Evolutionary conservation across 2,113 vertebrate genomes (phyloP), one percentile per base, ranked within the genome.

Genomic region (Uria aalge): DNA sequence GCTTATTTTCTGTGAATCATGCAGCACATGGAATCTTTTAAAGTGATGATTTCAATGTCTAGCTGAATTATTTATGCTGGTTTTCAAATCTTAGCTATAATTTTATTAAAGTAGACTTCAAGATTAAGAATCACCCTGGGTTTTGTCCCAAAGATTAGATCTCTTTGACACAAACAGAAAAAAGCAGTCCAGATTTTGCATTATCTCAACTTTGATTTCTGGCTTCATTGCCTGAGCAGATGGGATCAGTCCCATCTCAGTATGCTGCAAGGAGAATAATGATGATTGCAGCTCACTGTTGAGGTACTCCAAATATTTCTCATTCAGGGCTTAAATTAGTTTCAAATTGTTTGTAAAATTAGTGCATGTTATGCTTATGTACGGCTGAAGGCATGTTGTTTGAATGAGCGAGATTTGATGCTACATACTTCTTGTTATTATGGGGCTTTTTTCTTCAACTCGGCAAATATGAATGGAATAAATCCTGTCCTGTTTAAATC

Each of bases 161-260:
- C 38, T 69, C 23, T 60, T 13, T 71, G 38, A 69, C 40, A 69
- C 21, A 63, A 88, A 41, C 32, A 74, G 21, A 19, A 56, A 80
- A 79, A 36, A 62, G 1, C 23, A 69, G 26, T 53, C 50, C 22
- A 47, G 73, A 41, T 87, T 85, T 89, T 86, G 11, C 26, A 9
- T 78, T 90, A 59, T 92, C 71, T 85, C 34, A 56, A 53, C 63
- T 88, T 62, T 55, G 85, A 57, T 86, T 95, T 95, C 95, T 92
- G 88, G 92, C 88, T 92, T 83, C 43, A 15, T 34, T 85, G 85
- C 17, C 41, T 78, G 67, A 94, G 79, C 88, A 94, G 94, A 90
- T 96, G 90, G 88, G 67, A 88, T 81, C 63, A 77, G 60, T 72
- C 66, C 82, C 43, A 68, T 88, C 82, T 94, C 85, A 43, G 83